A percentile compares a stretch with the other conserved stretches of the same genome.
phyloP scores from a whole-genome alignment of 2,113 vertebrate genomes.

The Turdus rufiventris region DNA sequence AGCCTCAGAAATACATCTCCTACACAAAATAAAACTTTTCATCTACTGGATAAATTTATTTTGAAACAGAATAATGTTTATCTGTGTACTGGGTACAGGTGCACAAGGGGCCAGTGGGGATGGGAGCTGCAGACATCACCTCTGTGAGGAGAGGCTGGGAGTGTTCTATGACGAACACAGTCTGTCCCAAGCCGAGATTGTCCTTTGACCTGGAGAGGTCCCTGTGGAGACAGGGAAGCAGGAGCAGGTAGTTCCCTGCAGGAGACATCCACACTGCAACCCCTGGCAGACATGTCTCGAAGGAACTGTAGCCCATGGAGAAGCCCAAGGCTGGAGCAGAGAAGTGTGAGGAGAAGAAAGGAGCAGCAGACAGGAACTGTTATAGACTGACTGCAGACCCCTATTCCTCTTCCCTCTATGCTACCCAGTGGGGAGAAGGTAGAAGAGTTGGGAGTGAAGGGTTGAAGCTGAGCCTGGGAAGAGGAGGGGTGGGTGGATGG shows the following conservation, averaged over 20 bases:
- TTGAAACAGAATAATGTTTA: neutral
- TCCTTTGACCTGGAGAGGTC: neutral
- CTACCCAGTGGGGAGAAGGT: too few relatives aligned
- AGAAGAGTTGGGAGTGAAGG: neutral
- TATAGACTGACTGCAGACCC: rapidly evolving
- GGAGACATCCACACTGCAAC: neutral
- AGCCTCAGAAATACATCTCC: neutral
- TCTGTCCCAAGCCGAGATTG: neutral
- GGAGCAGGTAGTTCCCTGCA: neutral
- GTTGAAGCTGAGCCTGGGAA: neutral
- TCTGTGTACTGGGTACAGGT: neutral
- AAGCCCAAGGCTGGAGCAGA: neutral
- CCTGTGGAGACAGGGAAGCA: too few relatives aligned
- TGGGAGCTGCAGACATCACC: neutral
- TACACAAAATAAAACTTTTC: neutral
- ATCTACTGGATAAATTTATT: neutral
- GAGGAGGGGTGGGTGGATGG: neutral
- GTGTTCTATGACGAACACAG: neutral
- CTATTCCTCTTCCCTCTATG: rapidly evolving
- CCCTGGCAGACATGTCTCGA: too few relatives aligned
- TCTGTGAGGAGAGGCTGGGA: neutral
- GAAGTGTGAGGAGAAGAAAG: neutral
- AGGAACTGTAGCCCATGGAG: neutral
- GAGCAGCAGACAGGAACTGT: neutral
- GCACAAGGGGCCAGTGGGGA: too few relatives aligned